These are phyloP conservation scores for Meandrina meandrites DNA, from an alignment of 92 coral and sea anemone genomes.

Conservation along the genomic window DNA sequence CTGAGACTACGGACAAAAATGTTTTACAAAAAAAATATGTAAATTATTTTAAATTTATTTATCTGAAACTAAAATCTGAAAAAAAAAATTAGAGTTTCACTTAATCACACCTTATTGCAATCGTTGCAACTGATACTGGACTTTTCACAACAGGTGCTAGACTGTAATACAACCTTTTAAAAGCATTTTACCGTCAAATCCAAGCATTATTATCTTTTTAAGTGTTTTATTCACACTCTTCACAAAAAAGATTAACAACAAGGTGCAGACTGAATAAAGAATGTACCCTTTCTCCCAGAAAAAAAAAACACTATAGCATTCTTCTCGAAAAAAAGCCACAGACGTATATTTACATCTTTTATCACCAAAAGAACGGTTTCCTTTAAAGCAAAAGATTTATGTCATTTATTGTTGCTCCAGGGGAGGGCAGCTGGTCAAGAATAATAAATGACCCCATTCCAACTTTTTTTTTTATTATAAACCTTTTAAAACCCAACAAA, in stretches of 20 bases:
- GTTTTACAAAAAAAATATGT: neutral
- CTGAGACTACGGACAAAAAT: neutral
- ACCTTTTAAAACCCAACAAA: too few relatives aligned
- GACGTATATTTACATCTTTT: too few relatives aligned
- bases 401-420: neutral
- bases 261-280: too few relatives aligned
- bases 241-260: too few relatives aligned
- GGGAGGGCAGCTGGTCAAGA: neutral
- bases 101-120: neutral
- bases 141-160: neutral
- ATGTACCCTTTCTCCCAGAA: too few relatives aligned
- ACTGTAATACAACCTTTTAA: neutral
- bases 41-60: too few relatives aligned
- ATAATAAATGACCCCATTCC: neutral
- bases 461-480: too few relatives aligned
- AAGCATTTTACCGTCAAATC: neutral
- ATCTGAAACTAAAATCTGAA: neutral
- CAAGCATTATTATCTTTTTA: neutral
- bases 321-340: too few relatives aligned
- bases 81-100: neutral
- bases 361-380: neutral
- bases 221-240: neutral
- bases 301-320: too few relatives aligned
- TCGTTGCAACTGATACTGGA: neutral
- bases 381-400: too few relatives aligned